Evolutionary conservation across 2,113 vertebrate species (phyloP), one percentile per base, ranked within the genome.

Genomic region (Tragelaphus scriptus): DNA sequence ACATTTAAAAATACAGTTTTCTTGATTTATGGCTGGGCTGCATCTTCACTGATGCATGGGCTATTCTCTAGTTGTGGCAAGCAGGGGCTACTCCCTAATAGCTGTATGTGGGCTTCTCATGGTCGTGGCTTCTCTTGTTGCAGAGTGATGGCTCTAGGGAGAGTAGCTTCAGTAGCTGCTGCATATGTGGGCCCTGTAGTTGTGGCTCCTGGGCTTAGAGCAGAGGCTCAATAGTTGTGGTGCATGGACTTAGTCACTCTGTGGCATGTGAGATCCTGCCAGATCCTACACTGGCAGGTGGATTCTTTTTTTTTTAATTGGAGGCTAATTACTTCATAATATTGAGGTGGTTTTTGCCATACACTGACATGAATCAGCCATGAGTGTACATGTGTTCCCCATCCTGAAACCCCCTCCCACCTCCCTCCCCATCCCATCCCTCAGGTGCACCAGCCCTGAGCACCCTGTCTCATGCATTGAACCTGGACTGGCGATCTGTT

Each of bases 101-200:
- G 71, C 71, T 13, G 6, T 44, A 44, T 71, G 71, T 44, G 36
- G 12, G 21, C 11, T 44, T 36, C 19, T 40, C 9, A 11, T 0
- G 17, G 17, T 21, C n/a, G 9, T 71, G 71, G 71, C 11, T 44
- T 12, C 68, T 75, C 68, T 75, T 23, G n/a, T 14, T 77, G 71
- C 71, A 26, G n/a, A 75, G 19, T 6, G 68, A 40, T 1, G 0
- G 68, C 68, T 75, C 19, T 1, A 75, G n/a, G 68, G 68, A 40
- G 10, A 3, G 0, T 40, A 36, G n/a, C 68, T 40, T 75, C 68
- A 23, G 68, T 23, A 23, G 68, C 68, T 40, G n/a, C 68, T 40
- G 19, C 19, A 40, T 0, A 40, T 0, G 0, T 23, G n/a, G 68
- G 11, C n/a, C n/a, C n/a, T 6, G 68, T 25, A 75, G 10, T 0